Conservation (phyloP, 2,888 invertebrate genomes). For the Cinara cedri region DNA sequence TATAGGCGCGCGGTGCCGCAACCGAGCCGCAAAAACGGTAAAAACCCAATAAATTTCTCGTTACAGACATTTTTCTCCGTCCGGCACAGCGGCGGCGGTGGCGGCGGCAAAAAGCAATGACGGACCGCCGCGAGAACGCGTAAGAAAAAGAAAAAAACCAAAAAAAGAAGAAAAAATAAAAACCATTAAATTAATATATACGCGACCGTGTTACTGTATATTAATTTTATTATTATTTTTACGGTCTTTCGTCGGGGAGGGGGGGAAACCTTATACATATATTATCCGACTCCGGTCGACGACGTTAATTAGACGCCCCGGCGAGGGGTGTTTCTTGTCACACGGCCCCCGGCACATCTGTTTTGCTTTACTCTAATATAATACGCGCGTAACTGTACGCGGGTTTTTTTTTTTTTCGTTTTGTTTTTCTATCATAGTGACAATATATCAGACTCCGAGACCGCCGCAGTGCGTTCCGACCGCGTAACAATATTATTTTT, state of each 20-base stretch:
- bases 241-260: conserved; percentile 22
- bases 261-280: conserved; percentile 16
- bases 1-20: too few species aligned
- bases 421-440: too few species aligned
- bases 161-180: too few species aligned
- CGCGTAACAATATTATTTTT: conserved; percentile 9
- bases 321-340: conserved; percentile 42
- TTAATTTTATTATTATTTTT: neutral
- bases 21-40: neutral
- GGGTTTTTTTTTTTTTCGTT: neutral
- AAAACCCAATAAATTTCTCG: conserved; percentile 35
- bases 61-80: conserved; percentile 43
- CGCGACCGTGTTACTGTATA: neutral
- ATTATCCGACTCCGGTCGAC: conserved; percentile 32
- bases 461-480: neutral
- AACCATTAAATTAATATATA: conserved; percentile 9
- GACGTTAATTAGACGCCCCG: conserved; percentile 51
- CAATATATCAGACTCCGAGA: neutral
- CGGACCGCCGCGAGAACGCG: neutral
- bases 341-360: conserved; percentile 50
- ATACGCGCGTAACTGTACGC: neutral
- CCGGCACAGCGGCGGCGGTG: neutral
- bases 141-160: too few species aligned
- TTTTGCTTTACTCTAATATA: conserved; percentile 43
- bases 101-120: neutral